These are phyloP conservation scores for Furnarius figulus DNA, from an alignment of 2,113 vertebrate species.

Conservation along the genomic window DNA sequence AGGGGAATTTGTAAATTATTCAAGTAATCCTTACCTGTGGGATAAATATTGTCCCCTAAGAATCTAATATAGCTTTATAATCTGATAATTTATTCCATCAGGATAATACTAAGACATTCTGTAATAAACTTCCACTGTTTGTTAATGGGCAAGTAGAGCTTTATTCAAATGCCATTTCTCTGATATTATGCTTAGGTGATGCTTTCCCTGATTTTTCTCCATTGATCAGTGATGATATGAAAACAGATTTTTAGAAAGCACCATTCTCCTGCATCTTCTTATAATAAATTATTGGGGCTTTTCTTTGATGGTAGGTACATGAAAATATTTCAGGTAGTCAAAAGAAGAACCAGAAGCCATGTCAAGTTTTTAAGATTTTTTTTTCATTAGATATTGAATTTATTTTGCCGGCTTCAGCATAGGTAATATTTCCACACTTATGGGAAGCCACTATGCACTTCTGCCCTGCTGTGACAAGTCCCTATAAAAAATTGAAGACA, in stretches of 20 bases:
- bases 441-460: not conserved
- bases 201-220: not conserved
- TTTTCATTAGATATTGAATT: not conserved
- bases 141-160: not conserved
- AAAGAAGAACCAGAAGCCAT: not conserved
- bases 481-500: not conserved
- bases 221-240: not conserved
- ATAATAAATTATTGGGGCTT: not conserved
- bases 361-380: not conserved
- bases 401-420: not conserved
- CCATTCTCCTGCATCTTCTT: not conserved
- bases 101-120: not conserved
- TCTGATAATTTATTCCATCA: conserved; percentile 10
- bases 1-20: not conserved
- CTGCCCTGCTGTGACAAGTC: not conserved
- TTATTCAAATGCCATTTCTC: not conserved
- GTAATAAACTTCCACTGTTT: not conserved
- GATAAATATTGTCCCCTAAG: conserved; percentile 7
- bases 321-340: not conserved
- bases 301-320: not conserved
- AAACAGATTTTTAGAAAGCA: not conserved
- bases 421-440: not conserved
- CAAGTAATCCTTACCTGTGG: conserved; percentile 3
- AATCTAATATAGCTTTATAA: not conserved
- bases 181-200: not conserved